Evolutionary conservation across 1,140 invertebrate genomes (phyloP).

Genomic region (Melipona quadrifasciata): DNA sequence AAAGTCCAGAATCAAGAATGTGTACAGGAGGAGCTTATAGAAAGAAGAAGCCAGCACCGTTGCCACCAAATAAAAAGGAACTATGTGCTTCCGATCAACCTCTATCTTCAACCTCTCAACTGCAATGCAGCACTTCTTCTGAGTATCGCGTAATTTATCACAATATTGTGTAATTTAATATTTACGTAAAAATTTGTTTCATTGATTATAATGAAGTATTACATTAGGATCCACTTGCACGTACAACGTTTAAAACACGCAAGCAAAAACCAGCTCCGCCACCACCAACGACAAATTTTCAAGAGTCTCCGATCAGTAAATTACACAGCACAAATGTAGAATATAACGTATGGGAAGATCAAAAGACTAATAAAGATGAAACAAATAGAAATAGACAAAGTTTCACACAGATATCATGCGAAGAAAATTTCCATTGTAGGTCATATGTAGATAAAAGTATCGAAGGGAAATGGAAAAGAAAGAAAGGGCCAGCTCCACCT

Average conservation of each 20-base stretch:
- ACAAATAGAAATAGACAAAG: slow-evolving; percentile 84
- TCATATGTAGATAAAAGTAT: slow-evolving; percentile 83
- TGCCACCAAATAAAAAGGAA: slow-evolving; percentile 82
- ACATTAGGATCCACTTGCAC: slow-evolving; percentile 74
- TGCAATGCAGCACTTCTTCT: neutral
- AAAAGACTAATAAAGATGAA: slow-evolving; percentile 84
- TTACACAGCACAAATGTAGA: slow-evolving; percentile 42
- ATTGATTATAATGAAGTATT: neutral
- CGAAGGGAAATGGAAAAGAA: slow-evolving; percentile 87
- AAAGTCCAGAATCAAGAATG: slow-evolving; percentile 73
- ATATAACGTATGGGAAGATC: slow-evolving; percentile 77
- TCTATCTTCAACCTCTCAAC: slow-evolving; percentile 4
- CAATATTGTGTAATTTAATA: neutral
- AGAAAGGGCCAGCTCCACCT: slow-evolving; percentile 91
- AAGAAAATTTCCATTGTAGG: slow-evolving; percentile 59
- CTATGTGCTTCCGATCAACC: slow-evolving; percentile 35
- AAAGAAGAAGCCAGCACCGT: slow-evolving; percentile 88
- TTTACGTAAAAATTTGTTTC: neutral
- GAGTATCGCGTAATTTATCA: neutral
- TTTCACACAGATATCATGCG: slow-evolving; percentile 47
- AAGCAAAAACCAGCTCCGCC: slow-evolving; percentile 83
- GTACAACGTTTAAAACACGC: slow-evolving; percentile 72
- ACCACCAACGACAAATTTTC: slow-evolving; percentile 77
- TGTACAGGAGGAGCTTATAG: slow-evolving; percentile 76
- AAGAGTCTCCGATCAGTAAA: slow-evolving; percentile 62